Evolutionary conservation across 1,140 invertebrate species (phyloP), one percentile per base, ranked within the genome.

Genomic region (Leptopilina clavipes): DNA sequence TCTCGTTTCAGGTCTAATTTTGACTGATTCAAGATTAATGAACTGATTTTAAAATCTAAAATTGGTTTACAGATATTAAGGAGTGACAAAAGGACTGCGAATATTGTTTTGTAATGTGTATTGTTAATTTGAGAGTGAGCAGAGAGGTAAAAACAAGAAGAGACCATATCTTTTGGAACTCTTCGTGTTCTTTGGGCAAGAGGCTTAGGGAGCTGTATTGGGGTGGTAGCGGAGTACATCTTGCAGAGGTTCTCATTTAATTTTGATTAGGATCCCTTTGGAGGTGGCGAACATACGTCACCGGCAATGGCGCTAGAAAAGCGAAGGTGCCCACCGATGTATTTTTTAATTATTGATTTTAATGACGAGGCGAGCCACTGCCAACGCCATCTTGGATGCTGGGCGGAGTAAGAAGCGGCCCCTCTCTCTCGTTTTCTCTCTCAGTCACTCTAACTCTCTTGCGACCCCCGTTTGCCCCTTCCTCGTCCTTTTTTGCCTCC

Each of bases 301-400:
- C 82, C 80, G 85, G 86, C 78, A 76, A 82, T 80, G 80, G 86
- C 85, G 86, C 87, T 87, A 87, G 86, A 89, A 89, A 87, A 88
- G 85, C 86, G 86, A 87, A 89, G 88, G 87, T 88, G 87, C 84
- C 85, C 84, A 87, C 87, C 88, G 87, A 90, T 90, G 89, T 90
- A 90, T 90, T 90, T 90, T 90, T 90, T 90, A 90, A 90, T 90
- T 90, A 90, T 90, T 90, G 89, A 90, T 90, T 90, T 90, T 90
- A 90, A 90, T 90, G 89, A 90, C 88, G 87, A 90, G 89, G 87
- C 87, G 87, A 86, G 86, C 86, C 85, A 85, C 84, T 87, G 82
- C 77, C 85, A 89, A 90, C 89, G 89, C 89, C 89, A 90, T 90
- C 89, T 90, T 90, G 89, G 88, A 90, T 90, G 89, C 89, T 91